Percentiles rank a stretch among this genome's conserved stretches.
Conservation (phyloP, 2,797 vertebrate species). For the Pseudopleuronectes americanus region DNA sequence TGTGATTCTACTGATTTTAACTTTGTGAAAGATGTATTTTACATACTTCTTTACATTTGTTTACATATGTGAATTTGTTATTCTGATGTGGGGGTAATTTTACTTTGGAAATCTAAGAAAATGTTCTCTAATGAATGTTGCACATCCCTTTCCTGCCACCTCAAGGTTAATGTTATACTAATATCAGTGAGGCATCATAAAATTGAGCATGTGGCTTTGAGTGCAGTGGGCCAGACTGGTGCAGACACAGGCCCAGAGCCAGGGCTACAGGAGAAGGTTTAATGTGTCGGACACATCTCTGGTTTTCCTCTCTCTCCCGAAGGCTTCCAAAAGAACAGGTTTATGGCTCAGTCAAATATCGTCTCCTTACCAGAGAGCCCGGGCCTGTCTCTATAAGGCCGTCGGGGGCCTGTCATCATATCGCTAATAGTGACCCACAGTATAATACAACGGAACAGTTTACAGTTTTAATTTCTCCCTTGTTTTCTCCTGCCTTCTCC, state of each 20-base stretch:
- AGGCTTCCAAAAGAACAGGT: constrained; percentile 67
- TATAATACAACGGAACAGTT: constrained; percentile 26
- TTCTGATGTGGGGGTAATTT: too few species aligned
- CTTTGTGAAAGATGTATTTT: constrained; percentile 17
- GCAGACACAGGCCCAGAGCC: constrained; percentile 60
- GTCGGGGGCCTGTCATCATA: constrained; percentile 34
- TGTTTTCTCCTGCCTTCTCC: not conserved
- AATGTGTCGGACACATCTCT: constrained; percentile 73
- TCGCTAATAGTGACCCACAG: constrained; percentile 21
- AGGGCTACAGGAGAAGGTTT: constrained; percentile 68
- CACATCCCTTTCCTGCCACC: constrained; percentile 36
- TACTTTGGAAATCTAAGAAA: not conserved
- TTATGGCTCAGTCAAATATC: constrained; percentile 64
- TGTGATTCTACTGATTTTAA: constrained; percentile 40
- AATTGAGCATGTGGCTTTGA: constrained; percentile 69
- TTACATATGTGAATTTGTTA: not conserved
- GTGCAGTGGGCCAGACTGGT: constrained; percentile 58
- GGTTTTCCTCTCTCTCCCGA: constrained; percentile 74
- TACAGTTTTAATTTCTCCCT: constrained; percentile 15
- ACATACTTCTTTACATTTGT: constrained; percentile 2
- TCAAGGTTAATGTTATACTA: constrained; percentile 58
- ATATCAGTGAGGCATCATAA: constrained; percentile 63
- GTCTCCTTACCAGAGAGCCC: constrained; percentile 31
- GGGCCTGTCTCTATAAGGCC: constrained; percentile 36
- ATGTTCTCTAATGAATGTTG: constrained; percentile 20